Conservation (phyloP, 2,888 invertebrate genomes). For the Synanthedon vespiformis region DNA sequence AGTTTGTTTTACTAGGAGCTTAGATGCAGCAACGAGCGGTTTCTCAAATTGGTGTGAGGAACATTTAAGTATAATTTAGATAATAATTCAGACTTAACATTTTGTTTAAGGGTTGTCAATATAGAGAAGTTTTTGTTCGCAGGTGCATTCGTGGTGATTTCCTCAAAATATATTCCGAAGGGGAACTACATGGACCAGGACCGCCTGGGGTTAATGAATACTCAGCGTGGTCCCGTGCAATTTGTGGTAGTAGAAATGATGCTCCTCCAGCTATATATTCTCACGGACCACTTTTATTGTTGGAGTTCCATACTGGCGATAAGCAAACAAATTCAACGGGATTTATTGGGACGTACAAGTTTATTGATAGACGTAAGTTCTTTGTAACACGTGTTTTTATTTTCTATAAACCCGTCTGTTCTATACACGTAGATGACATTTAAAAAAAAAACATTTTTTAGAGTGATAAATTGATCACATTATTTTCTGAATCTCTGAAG, state of each 20-base stretch:
- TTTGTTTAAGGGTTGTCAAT: background rate
- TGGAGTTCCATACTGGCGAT: conserved; percentile 77
- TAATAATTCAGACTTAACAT: no score
- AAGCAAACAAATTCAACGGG: conserved; percentile 72
- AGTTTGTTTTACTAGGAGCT: no score
- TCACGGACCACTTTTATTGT: conserved; percentile 76
- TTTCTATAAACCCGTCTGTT: no score
- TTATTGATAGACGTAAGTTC: conserved; percentile 81
- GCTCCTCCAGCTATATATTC: conserved; percentile 81
- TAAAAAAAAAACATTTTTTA: no score
- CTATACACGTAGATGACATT: no score
- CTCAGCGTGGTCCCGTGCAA: conserved; percentile 79
- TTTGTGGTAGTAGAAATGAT: conserved; percentile 79
- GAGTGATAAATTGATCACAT: no score
- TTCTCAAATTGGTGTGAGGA: no score
- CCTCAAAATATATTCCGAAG: conserved; percentile 82
- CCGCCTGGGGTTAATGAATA: conserved; percentile 82
- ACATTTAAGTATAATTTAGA: no score
- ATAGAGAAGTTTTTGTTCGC: conserved; percentile 30
- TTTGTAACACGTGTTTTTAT: background rate
- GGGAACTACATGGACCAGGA: conserved; percentile 75
- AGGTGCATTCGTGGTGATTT: conserved; percentile 82
- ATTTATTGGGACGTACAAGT: conserved; percentile 80
- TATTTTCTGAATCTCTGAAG: no score
- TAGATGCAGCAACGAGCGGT: no score